Evolutionary conservation across 2,888 invertebrate genomes (phyloP).

Genomic region (Marronus borbonicus): DNA sequence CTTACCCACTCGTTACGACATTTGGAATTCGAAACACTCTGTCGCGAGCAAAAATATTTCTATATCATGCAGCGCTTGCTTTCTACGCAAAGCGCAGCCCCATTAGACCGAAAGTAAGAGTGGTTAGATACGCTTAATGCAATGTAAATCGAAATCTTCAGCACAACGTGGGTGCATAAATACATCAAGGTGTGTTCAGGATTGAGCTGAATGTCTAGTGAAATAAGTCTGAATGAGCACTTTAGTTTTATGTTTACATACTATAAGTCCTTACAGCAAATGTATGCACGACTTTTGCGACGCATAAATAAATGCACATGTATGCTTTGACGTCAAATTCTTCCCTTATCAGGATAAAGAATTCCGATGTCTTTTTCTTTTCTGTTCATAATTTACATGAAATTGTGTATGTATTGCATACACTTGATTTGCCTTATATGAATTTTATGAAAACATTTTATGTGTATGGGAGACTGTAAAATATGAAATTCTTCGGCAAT

Average conservation of each 20-base stretch:
- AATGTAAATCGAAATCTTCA: neutral
- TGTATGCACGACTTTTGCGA: slow-evolving; percentile 10
- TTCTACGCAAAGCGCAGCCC: neutral
- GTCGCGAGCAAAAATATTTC: neutral
- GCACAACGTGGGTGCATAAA: slow-evolving; percentile 5
- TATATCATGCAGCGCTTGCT: neutral
- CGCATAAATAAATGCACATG: neutral
- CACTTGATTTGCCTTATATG: too few species aligned
- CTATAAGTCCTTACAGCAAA: slow-evolving; percentile 18
- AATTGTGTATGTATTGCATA: neutral
- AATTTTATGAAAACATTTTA: too few species aligned
- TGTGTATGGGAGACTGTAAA: neutral
- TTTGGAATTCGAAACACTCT: neutral
- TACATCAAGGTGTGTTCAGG: neutral
- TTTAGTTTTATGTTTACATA: slow-evolving; percentile 37
- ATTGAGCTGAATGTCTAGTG: slow-evolving; percentile 12
- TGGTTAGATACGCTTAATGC: slow-evolving; percentile 8
- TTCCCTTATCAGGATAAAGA: slow-evolving; percentile 1
- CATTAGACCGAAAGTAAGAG: neutral
- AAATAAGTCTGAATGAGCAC: slow-evolving; percentile 36
- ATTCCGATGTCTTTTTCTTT: neutral
- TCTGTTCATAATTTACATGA: neutral
- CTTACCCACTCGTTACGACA: too few species aligned
- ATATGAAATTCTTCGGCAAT: neutral
- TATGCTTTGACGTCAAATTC: neutral